Base-by-base conservation (phyloP, 2,797 vertebrate species). In the Microctenopoma lineatum region DNA sequence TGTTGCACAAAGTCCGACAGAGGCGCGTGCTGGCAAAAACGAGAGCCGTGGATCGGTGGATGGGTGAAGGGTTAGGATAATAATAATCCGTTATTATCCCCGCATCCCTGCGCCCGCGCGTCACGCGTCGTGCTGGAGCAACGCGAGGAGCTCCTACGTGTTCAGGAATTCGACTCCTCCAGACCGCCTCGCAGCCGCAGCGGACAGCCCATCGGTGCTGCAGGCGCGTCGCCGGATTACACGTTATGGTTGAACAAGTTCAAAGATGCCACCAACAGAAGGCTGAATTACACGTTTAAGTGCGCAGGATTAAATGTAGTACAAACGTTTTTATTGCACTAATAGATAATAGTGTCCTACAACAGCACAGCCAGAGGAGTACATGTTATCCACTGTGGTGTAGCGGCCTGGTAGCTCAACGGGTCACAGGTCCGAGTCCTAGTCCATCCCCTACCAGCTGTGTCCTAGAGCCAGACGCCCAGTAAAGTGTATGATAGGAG, bases 161-260 rank as follows among this genome's bases (percentile, higher is more conserved):
- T 84, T 80, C 76, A 86, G 92, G 90, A 94, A 94, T 92, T 75
- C 87, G 93, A 93, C 88, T 85, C 77, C 59, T 61, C 47, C 86
- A 82, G 86, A 48, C 81, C 79, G 80, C 87, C 86, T 87, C 82
- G 50, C 8, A n/a, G 12, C 48, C 54, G 0, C 70, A 59, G 77
- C 66, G 39, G 66, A 21, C 64, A 58, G 76, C 47, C 58, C 42
- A 2, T 39, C 66, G 46, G 16, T 0, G 57, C 66, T 18, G 29
- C 62, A 26, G 48, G 39, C 73, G 41, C 57, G 46, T 21, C 59
- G 25, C 36, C 53, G 27, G 32, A 7, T n/a, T 21, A 21, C 21
- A 21, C 21, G 21, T 21, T 21, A 21, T 21, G 21, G 21, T 21
- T 21, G 21, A 21, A 29, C 38, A 39, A 12, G 38, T 11, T 21